A percentile compares a stretch with the other conserved stretches of the same genome.
phyloP scores from a whole-genome alignment of 2,797 vertebrate genomes.

The Coccyzus lansbergi region DNA sequence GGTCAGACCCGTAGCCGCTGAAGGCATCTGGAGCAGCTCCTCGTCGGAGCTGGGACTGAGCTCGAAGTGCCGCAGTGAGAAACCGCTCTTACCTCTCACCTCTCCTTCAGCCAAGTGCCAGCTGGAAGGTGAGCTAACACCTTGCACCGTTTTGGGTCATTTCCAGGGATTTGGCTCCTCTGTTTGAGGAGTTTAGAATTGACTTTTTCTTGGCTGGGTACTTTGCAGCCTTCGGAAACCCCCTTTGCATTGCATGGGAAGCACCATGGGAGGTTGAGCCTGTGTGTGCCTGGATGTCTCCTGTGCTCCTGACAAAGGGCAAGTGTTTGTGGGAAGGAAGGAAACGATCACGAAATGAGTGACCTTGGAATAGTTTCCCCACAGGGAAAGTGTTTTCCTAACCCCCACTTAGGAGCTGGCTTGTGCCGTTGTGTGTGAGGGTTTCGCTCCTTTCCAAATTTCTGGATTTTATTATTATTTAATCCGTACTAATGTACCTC shows the following conservation, averaged over 20 bases:
- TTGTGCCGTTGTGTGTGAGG: neutral
- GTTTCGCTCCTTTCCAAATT: conserved; percentile 40
- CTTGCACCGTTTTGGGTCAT: neutral
- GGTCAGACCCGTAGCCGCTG: neutral
- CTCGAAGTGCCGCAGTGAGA: neutral
- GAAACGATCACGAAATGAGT: neutral
- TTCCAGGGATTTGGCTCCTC: neutral
- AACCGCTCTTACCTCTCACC: neutral
- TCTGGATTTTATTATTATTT: conserved; percentile 59
- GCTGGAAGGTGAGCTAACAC: neutral
- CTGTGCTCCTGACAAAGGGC: neutral
- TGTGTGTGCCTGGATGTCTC: neutral
- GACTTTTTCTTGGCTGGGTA: neutral
- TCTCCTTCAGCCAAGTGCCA: neutral
- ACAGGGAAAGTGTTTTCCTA: neutral
- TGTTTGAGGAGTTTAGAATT: neutral
- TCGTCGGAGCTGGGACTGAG: neutral
- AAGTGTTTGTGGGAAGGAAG: neutral
- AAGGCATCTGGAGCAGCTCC: neutral
- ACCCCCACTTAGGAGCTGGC: neutral
- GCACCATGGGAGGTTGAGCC: neutral
- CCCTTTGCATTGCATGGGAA: neutral
- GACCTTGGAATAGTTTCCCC: neutral
- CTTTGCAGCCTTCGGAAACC: neutral
- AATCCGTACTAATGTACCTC: conserved; percentile 31